Conservation (phyloP, 2,113 vertebrate species). For the Hypocryptadius cinnamomeus region DNA sequence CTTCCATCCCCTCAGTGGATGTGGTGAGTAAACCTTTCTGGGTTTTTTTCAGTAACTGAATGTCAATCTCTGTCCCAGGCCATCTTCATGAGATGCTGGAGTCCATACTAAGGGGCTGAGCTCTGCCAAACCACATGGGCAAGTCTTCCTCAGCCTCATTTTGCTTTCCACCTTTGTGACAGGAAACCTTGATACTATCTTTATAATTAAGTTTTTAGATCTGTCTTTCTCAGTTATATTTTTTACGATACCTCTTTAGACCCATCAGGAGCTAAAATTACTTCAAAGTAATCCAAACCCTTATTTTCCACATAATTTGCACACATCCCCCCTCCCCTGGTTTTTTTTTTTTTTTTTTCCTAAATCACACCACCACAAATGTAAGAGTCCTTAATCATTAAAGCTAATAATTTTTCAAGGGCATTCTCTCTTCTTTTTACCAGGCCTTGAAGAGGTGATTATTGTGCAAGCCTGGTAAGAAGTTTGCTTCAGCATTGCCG, state of each 20-base stretch:
- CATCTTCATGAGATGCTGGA: neutral
- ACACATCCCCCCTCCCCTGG: fast-evolving
- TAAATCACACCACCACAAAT: neutral
- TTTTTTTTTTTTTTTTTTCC: neutral
- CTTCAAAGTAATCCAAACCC: neutral
- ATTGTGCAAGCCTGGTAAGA: neutral
- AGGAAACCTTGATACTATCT: neutral
- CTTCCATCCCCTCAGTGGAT: neutral
- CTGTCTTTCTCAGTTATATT: neutral
- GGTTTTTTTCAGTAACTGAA: fast-evolving
- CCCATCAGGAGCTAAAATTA: neutral
- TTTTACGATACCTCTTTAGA: neutral
- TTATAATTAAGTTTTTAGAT: neutral
- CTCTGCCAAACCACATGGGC: neutral
- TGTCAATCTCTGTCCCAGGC: neutral
- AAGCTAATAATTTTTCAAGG: neutral
- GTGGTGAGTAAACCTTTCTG: neutral
- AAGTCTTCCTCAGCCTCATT: neutral
- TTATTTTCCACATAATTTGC: neutral
- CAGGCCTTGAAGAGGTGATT: neutral
- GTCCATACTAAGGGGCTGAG: neutral
- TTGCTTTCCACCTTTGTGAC: neutral
- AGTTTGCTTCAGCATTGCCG: constrained; percentile 9
- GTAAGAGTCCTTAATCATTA: neutral
- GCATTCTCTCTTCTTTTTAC: neutral